Evolutionary conservation across 2,113 vertebrate species (phyloP).

Genomic region (Vidua chalybeata): DNA sequence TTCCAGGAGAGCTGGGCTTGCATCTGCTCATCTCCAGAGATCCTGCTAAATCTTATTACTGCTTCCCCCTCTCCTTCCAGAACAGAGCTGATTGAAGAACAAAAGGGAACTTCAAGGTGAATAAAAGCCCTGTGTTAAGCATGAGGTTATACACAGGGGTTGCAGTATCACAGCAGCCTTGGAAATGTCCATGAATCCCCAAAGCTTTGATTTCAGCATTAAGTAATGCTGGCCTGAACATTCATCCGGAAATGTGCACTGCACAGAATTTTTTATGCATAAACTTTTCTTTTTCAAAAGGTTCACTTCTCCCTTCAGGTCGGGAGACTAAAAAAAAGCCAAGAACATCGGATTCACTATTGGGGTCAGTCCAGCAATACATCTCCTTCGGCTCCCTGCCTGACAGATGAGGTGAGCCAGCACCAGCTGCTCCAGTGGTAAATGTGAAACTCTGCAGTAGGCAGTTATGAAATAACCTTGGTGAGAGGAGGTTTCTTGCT

Average conservation of each 20-base stretch:
- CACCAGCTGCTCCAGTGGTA: slow-evolving; percentile 57
- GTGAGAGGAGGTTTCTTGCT: slow-evolving; percentile 1
- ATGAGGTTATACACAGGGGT: neutral
- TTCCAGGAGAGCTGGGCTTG: neutral
- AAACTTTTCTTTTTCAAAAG: slow-evolving; percentile 49
- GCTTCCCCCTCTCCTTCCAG: neutral
- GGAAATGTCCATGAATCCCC: slow-evolving; percentile 37
- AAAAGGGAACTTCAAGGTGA: slow-evolving; percentile 41
- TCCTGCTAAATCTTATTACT: neutral
- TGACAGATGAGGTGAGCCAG: slow-evolving; percentile 56
- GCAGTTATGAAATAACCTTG: slow-evolving; percentile 56
- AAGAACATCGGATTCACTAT: slow-evolving; percentile 18
- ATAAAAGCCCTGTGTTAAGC: slow-evolving; percentile 40
- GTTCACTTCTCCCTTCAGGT: slow-evolving; percentile 27
- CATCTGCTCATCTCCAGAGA: neutral
- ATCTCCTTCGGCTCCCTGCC: slow-evolving; percentile 40
- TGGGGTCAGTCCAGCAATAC: slow-evolving; percentile 41
- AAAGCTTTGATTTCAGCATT: slow-evolving; percentile 50
- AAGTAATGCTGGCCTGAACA: slow-evolving; percentile 25
- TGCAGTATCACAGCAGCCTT: slow-evolving; percentile 16
- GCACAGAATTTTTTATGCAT: neutral
- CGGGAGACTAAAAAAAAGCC: neutral
- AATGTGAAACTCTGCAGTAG: slow-evolving; percentile 35
- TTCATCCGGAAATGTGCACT: slow-evolving; percentile 13
- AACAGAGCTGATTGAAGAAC: slow-evolving; percentile 2